These are phyloP conservation scores for Spilosoma lubricipeda DNA, from an alignment of 2,888 invertebrate genomes.

Conservation along the genomic window DNA sequence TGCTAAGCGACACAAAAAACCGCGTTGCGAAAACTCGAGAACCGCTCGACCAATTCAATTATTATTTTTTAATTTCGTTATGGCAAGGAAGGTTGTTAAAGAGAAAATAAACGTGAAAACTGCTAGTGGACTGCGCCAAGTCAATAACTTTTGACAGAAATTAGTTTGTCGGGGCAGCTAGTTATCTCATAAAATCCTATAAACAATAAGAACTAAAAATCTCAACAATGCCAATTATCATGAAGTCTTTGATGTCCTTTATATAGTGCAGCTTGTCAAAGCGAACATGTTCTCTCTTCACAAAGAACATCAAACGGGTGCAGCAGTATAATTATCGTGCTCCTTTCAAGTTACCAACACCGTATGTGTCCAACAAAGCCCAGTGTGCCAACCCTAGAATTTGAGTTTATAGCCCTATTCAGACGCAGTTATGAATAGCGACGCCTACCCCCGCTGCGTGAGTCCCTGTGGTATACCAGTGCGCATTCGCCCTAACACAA, in stretches of 20 bases:
- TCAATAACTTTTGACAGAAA: too few species aligned
- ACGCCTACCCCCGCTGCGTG: slow-evolving; percentile 47
- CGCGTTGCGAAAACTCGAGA: too few species aligned
- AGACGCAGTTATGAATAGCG: slow-evolving; percentile 62
- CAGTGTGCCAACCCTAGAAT: slow-evolving; percentile 62
- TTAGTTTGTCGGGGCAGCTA: too few species aligned
- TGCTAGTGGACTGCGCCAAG: too few species aligned
- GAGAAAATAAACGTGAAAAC: too few species aligned
- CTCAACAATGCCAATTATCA: slow-evolving; percentile 26
- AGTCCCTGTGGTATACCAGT: slow-evolving; percentile 45
- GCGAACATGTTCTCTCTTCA: slow-evolving; percentile 32
- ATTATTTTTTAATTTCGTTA: too few species aligned
- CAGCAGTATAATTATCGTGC: slow-evolving; percentile 18
- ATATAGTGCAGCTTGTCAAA: slow-evolving; percentile 24
- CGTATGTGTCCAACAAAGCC: slow-evolving; percentile 39
- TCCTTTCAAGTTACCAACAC: slow-evolving; percentile 27
- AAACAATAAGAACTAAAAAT: too few species aligned
- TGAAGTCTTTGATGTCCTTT: slow-evolving; percentile 31
- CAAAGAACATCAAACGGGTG: slow-evolving; percentile 36
- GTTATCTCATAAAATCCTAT: neutral
- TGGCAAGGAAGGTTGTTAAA: too few species aligned
- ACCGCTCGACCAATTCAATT: too few species aligned
- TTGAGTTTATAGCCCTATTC: slow-evolving; percentile 68
- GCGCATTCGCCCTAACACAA: slow-evolving; percentile 47
- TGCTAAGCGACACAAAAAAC: too few species aligned